phyloP scores from a whole-genome alignment of 2,113 vertebrate species.

The Tachysurus fulvidraco region DNA sequence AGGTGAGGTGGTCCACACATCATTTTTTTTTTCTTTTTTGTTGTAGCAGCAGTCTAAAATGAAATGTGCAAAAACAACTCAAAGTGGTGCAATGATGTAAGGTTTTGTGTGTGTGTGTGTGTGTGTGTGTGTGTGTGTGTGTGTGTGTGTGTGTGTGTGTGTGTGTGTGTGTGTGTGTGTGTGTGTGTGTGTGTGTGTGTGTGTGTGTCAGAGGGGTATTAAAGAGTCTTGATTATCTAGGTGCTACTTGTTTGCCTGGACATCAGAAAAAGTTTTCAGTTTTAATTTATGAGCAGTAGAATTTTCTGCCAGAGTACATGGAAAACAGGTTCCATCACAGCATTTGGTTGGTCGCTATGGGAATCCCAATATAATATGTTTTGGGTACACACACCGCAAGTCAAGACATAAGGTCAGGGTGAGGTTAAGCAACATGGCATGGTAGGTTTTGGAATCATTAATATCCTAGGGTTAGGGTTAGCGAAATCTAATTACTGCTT shows the following conservation, averaged over 20 bases:
- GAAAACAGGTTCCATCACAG: background rate
- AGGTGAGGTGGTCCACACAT: no score
- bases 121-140: no score
- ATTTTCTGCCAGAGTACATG: background rate
- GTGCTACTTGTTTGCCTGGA: background rate
- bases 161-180: no score
- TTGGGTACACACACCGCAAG: conserved; percentile 35
- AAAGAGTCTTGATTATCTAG: background rate
- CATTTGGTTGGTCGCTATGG: background rate
- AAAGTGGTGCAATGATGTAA: no score
- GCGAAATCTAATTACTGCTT: conserved; percentile 37
- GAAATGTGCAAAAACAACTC: no score
- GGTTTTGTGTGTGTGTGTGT: no score
- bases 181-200: no score
- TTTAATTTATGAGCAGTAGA: background rate
- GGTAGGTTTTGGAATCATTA: conserved; percentile 35
- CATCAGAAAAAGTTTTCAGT: background rate
- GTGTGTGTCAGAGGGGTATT: no score
- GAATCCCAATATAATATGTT: background rate
- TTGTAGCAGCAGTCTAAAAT: no score
- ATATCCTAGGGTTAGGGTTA: conserved; percentile 17
- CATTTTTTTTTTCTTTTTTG: no score
- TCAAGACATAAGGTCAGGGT: conserved; percentile 22
- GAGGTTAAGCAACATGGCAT: conserved; percentile 37
- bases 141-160: no score